phyloP scores from a whole-genome alignment of 2,797 vertebrate species.

The Staurois parvus region DNA sequence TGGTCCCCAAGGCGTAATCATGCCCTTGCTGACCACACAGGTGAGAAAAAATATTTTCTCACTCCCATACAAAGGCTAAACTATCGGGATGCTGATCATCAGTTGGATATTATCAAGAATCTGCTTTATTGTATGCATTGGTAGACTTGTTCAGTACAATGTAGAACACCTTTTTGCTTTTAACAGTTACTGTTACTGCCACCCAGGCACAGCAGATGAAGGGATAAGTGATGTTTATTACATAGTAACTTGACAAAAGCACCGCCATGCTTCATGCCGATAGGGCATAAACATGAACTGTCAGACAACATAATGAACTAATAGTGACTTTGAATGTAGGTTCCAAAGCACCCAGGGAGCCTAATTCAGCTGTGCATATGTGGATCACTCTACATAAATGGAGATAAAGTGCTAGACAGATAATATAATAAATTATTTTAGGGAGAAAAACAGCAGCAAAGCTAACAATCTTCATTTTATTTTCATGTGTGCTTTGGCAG shows the following conservation, averaged over 20 bases:
- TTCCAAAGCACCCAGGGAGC: not conserved
- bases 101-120: not conserved
- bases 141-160: not conserved
- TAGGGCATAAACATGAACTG: conserved; percentile 55
- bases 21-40: conserved; percentile 56
- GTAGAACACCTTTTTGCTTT: conserved; percentile 28
- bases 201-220: conserved; percentile 55
- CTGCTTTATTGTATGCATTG: conserved; percentile 15
- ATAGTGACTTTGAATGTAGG: conserved; percentile 23
- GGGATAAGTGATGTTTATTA: conserved; percentile 61
- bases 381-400: not conserved
- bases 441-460: conserved; percentile 75
- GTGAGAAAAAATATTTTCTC: conserved; percentile 60
- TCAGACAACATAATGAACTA: conserved; percentile 55
- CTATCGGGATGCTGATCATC: conserved; percentile 10
- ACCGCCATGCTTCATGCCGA: conserved; percentile 50
- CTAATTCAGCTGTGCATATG: conserved; percentile 5
- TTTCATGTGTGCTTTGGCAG: conserved; percentile 74
- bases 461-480: conserved; percentile 75
- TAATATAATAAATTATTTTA: conserved; percentile 42
- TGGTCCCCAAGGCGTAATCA: conserved; percentile 58
- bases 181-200: conserved; percentile 44
- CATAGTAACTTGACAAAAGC: conserved; percentile 59
- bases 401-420: conserved; percentile 1
- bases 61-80: conserved; percentile 30